These are phyloP conservation scores for Netelia fuscicornis DNA, from an alignment of 2,888 invertebrate genomes.

Conservation along the genomic window DNA sequence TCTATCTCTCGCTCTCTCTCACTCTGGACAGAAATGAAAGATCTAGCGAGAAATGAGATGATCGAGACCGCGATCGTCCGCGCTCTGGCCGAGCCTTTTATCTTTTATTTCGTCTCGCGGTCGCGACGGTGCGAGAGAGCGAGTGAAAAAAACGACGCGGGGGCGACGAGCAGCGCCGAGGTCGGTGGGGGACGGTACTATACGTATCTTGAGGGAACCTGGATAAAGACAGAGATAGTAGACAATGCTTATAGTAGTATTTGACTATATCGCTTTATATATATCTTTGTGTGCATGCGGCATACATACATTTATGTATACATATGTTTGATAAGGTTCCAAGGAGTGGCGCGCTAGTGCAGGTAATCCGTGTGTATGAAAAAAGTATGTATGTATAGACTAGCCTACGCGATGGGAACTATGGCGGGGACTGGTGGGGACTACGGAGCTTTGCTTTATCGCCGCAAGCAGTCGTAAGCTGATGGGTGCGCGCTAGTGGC, in stretches of 20 bases:
- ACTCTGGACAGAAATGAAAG: not conserved
- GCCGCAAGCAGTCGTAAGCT: too few relatives aligned
- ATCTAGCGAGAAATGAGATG: not conserved
- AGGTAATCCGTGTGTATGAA: too few relatives aligned
- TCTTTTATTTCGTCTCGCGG: slow-evolving; percentile 12
- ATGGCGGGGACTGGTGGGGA: too few relatives aligned
- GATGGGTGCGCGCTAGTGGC: too few relatives aligned
- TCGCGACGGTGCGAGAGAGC: not conserved
- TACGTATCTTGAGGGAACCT: not conserved
- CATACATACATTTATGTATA: too few relatives aligned
- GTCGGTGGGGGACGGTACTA: slow-evolving; percentile 4
- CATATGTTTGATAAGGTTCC: too few relatives aligned
- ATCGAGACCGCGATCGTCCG: not conserved
- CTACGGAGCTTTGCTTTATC: too few relatives aligned
- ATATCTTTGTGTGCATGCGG: not conserved
- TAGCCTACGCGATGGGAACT: too few relatives aligned
- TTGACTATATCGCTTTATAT: not conserved
- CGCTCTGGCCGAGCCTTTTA: not conserved
- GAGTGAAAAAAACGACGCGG: slow-evolving; percentile 29
- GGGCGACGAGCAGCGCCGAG: slow-evolving; percentile 25
- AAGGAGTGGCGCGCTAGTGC: too few relatives aligned
- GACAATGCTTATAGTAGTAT: not conserved
- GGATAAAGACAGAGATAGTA: slow-evolving; percentile 4
- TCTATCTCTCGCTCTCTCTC: not conserved
- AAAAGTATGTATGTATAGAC: too few relatives aligned